Evolutionary conservation across 1,140 invertebrate genomes (phyloP).

Genomic region (Tetramorium parvispinum): DNA sequence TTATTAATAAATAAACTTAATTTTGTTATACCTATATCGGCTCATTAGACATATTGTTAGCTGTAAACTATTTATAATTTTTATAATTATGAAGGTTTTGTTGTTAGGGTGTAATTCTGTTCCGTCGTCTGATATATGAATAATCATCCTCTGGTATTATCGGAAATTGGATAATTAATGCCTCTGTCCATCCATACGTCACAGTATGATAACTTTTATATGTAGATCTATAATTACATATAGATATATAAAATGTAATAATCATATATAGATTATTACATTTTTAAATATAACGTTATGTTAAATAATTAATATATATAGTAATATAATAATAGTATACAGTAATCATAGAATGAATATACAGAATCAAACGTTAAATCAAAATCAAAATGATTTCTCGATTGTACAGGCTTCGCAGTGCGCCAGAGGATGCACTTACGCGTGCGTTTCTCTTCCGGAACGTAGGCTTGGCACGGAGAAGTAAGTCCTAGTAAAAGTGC

Average conservation of each 20-base stretch:
- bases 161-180: too few species aligned
- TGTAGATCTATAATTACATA: neutral
- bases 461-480: neutral
- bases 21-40: too few species aligned
- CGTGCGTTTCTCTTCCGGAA: slow-evolving; percentile 28
- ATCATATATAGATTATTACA: neutral
- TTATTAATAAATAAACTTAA: too few species aligned
- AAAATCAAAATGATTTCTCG: neutral
- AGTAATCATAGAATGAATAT: neutral
- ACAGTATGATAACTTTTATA: neutral
- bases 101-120: too few species aligned
- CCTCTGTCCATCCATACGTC: too few species aligned
- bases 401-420: neutral
- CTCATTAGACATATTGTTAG: too few species aligned
- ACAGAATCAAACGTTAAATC: neutral
- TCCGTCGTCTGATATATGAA: too few species aligned
- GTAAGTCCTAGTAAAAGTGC: slow-evolving; percentile 62
- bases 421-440: neutral
- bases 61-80: neutral
- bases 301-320: neutral
- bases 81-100: neutral
- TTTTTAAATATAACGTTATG: neutral
- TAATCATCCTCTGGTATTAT: too few species aligned
- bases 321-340: neutral
- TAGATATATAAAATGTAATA: too few species aligned